A percentile compares a stretch with the other conserved stretches of the same genome.
Conservation (phyloP, 2,888 invertebrate genomes). For the Microdon myrmicae region DNA sequence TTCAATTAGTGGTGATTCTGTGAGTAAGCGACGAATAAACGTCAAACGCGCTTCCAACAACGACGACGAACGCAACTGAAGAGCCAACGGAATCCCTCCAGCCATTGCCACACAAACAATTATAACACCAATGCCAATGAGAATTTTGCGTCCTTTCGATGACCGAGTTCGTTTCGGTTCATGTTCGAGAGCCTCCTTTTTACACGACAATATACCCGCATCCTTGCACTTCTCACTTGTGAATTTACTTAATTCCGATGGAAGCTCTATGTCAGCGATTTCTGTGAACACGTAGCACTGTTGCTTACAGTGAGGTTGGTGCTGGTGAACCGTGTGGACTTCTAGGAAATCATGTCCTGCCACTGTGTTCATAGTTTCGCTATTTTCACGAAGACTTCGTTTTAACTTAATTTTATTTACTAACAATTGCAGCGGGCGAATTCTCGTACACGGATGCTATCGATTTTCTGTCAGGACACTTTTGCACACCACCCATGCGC, state of each 20-base stretch:
- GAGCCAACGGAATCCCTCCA: slow-evolving; percentile 69
- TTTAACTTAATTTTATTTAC: slow-evolving; percentile 26
- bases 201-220: slow-evolving; percentile 62
- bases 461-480: slow-evolving; percentile 35
- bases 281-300: slow-evolving; percentile 67
- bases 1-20: slow-evolving; percentile 70
- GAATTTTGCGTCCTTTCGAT: slow-evolving; percentile 60
- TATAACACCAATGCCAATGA: slow-evolving; percentile 60
- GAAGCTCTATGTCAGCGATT: slow-evolving; percentile 66
- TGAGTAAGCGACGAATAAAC: slow-evolving; percentile 69
- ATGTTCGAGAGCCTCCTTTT: slow-evolving; percentile 58
- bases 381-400: background rate
- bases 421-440: slow-evolving; percentile 17
- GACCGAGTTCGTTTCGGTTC: slow-evolving; percentile 48
- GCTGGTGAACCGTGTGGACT: slow-evolving; percentile 63
- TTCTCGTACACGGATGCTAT: slow-evolving; percentile 18
- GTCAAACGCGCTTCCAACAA: slow-evolving; percentile 70
- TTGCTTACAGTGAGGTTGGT: slow-evolving; percentile 65
- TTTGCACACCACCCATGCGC: no score
- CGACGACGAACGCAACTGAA: slow-evolving; percentile 70
- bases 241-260: slow-evolving; percentile 66
- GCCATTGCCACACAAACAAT: slow-evolving; percentile 65
- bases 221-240: slow-evolving; percentile 64
- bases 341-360: slow-evolving; percentile 66
- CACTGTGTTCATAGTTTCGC: slow-evolving; percentile 63